These are phyloP conservation scores for Bruchidius siliquastri DNA, from an alignment of 2,888 invertebrate genomes.

Conservation along the genomic window DNA sequence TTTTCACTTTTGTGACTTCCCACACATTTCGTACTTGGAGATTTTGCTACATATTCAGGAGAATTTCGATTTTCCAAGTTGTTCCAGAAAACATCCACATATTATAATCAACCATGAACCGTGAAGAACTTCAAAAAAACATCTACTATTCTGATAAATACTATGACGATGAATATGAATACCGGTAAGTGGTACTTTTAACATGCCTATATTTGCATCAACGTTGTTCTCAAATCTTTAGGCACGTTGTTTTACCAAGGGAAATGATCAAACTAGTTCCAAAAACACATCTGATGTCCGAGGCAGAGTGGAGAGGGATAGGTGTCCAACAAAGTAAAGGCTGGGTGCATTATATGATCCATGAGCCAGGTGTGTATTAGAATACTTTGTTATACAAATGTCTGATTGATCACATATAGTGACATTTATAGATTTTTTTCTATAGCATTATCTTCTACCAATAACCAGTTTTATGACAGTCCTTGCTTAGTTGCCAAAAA, in stretches of 20 bases:
- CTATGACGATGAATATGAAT: conserved; percentile 85
- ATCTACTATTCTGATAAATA: conserved; percentile 94
- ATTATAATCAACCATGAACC: conserved; percentile 25
- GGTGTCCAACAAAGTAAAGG: conserved; percentile 96
- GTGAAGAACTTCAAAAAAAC: conserved; percentile 53
- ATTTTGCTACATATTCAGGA: background rate
- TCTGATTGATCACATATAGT: too few species aligned
- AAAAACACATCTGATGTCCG: conserved; percentile 88
- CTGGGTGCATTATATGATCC: conserved; percentile 96
- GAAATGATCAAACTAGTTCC: conserved; percentile 88
- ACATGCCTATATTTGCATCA: background rate
- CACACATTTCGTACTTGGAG: background rate
- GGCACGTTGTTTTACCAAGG: conserved; percentile 92
- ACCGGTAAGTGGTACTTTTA: conserved; percentile 62
- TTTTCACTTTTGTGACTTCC: background rate
- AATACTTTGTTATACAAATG: background rate
- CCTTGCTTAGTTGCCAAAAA: background rate
- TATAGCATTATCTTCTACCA: too few species aligned
- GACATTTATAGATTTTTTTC: too few species aligned
- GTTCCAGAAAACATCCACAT: background rate
- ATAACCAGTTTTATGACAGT: background rate
- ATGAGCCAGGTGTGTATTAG: conserved; percentile 71
- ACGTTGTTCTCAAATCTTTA: conserved; percentile 41
- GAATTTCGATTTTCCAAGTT: background rate
- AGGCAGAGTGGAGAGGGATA: conserved; percentile 88